Evolutionary conservation across 2,888 invertebrate species (phyloP).

Genomic region (Linhomoeus sp.): DNA sequence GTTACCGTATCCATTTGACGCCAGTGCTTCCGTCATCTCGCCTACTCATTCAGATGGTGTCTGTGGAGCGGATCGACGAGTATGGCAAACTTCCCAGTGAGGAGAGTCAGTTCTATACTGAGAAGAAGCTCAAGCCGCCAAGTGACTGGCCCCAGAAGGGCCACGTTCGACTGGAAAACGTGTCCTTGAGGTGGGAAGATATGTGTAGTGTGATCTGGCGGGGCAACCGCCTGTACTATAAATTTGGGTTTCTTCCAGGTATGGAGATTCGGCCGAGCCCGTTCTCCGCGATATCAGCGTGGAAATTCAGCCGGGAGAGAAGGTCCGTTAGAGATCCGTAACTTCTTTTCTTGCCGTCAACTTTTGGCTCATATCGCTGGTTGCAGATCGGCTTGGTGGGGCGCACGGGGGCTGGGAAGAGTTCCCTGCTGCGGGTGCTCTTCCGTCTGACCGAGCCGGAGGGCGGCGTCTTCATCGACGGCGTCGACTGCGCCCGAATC

Average conservation of each 20-base stretch:
- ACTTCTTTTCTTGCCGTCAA: no score
- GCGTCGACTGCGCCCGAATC: constrained; percentile 37
- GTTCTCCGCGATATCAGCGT: constrained; percentile 28
- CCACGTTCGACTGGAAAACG: constrained; percentile 8
- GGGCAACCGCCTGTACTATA: no score
- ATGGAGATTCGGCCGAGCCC: constrained; percentile 8
- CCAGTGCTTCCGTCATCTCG: no score
- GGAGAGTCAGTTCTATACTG: constrained; percentile 27
- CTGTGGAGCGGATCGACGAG: constrained; percentile 61
- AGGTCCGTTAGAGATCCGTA: no score
- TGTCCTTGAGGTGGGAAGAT: constrained; percentile 6
- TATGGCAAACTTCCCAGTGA: constrained; percentile 54
- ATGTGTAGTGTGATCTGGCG: constrained; percentile 43
- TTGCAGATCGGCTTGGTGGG: constrained; percentile 56
- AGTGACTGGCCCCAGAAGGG: not conserved
- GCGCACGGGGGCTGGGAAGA: constrained; percentile 61
- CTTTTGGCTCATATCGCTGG: no score
- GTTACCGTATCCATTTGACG: no score
- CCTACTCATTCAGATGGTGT: constrained; percentile 32
- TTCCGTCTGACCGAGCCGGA: constrained; percentile 55
- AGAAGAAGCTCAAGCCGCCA: not conserved
- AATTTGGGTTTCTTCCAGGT: no score
- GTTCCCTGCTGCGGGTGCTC: constrained; percentile 50
- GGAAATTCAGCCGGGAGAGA: constrained; percentile 37
- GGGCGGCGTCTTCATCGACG: constrained; percentile 56